Base-by-base conservation (phyloP, 2,888 invertebrate species). In the Notodromas monacha region DNA sequence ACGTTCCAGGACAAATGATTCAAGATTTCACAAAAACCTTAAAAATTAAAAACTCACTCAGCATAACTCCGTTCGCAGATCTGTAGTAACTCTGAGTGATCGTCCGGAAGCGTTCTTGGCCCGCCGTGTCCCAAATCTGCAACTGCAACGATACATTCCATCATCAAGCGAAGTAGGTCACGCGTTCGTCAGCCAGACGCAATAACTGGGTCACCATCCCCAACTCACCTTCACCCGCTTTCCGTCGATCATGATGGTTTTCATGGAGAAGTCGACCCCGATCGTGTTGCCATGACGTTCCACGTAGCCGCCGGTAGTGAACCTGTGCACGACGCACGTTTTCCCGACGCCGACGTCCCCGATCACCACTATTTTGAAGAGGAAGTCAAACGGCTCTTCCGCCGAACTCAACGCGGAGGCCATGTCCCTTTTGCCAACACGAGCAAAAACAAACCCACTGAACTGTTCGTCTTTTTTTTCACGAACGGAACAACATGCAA, bases 251-350 rank as follows among this genome's bases (percentile, higher is more conserved):
- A 86, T 84, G 5, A 92, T 79, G 31, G 86, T 86, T 57, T 92
- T 92, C 36, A 92, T 92, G 86, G 92, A 86, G 50, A 92, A 92
- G 58, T 92, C 92, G 14, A 92, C 89, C 33, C 89, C 89, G 43
- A 92, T 92, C 3, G 89, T 92, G 33, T 89, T 89, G 39, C 86
- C 86, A 55, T 92, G 89, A 10, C 89, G 89, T 16, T 86, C 86
- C 31, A 89, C 89, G 54, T 89, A 92, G 29, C 89, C 55, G 21
- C 21, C 21, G n/a, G 21, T 8, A 6, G 89, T 92, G 50, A 92
- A 92, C 43, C 89, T 62, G 38, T 89, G 60, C 34, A 92, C 89
- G 33, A 92, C 61, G 53, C 89, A 89, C 31, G 89, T 92, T 54
- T 92, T 92, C 13, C 92, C 89, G 38, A 92, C 89, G 33, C 89